Percentiles rank a stretch among this genome's conserved stretches.
Conservation (phyloP, 2,113 vertebrate genomes). For the Uropsilus gracilis region DNA sequence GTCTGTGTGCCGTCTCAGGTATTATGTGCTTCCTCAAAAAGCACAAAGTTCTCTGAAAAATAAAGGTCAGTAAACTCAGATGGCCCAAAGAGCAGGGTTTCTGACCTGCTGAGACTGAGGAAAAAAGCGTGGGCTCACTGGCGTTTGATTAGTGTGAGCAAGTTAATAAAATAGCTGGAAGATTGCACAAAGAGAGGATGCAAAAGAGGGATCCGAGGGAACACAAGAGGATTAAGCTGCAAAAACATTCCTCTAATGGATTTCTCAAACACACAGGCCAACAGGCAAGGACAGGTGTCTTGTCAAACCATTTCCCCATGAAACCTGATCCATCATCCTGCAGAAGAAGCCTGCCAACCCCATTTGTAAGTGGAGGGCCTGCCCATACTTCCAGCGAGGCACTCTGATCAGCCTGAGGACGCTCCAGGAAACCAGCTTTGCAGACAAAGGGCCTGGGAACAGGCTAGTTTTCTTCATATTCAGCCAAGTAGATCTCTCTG, state of each 20-base stretch:
- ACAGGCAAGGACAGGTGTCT: slow-evolving; percentile 79
- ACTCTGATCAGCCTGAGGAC: background rate
- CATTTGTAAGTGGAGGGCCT: slow-evolving; percentile 58
- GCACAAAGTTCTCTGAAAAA: background rate
- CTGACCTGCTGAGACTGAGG: background rate
- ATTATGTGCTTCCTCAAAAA: background rate
- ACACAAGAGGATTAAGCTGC: slow-evolving; percentile 66
- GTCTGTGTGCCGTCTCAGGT: background rate
- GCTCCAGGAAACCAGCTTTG: slow-evolving; percentile 32
- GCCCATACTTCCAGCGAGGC: background rate
- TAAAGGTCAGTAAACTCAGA: background rate
- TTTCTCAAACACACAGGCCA: slow-evolving; percentile 76
- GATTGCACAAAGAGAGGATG: slow-evolving; percentile 26
- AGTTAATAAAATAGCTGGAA: slow-evolving; percentile 44
- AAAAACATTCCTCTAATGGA: slow-evolving; percentile 76
- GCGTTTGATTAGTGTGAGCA: slow-evolving; percentile 53
- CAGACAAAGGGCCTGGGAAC: slow-evolving; percentile 46
- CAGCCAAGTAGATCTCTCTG: slow-evolving; percentile 1
- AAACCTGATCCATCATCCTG: slow-evolving; percentile 68
- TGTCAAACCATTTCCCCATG: slow-evolving; percentile 63
- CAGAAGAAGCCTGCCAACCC: slow-evolving; percentile 49
- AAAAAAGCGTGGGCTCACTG: background rate
- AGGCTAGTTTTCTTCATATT: slow-evolving; percentile 24
- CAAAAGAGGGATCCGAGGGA: background rate
- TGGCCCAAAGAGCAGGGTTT: background rate